Conservation (phyloP, 2,797 vertebrate species). For the Brotula barbata region DNA sequence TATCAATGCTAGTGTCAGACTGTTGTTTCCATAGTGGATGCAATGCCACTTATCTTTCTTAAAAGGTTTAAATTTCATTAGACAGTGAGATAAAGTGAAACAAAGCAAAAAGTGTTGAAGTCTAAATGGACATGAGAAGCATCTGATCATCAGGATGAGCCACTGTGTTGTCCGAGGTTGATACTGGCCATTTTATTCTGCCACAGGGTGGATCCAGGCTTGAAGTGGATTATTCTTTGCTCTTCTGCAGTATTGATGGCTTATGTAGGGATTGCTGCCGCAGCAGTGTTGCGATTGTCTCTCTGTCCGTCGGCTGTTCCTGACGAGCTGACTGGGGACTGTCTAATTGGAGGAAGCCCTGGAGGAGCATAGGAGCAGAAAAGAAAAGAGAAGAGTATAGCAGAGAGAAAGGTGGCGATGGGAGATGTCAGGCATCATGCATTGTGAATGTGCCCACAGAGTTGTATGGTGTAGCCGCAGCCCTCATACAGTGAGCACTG, state of each 20-base stretch:
- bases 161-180: constrained; percentile 49
- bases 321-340: constrained; percentile 70
- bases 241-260: constrained; percentile 66
- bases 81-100: constrained; percentile 25
- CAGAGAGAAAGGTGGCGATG: constrained; percentile 42
- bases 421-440: constrained; percentile 48
- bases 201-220: constrained; percentile 42
- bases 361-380: constrained; percentile 61
- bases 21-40: too few species aligned
- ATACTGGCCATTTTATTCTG: constrained; percentile 44
- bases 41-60: too few species aligned
- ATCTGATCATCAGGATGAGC: constrained; percentile 33
- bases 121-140: constrained; percentile 27
- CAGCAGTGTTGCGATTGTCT: constrained; percentile 63
- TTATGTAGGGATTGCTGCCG: constrained; percentile 55
- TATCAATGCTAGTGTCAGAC: too few species aligned
- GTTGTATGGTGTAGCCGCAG: constrained; percentile 1
- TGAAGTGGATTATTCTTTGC: constrained; percentile 63
- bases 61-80: constrained; percentile 41
- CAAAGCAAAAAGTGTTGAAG: constrained; percentile 30
- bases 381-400: constrained; percentile 25
- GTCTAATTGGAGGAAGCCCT: constrained; percentile 80
- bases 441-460: constrained; percentile 22
- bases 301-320: constrained; percentile 71
- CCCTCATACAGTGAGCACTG: neutral